phyloP scores from a whole-genome alignment of 2,888 invertebrate species.

The Teleiodes luculella region DNA sequence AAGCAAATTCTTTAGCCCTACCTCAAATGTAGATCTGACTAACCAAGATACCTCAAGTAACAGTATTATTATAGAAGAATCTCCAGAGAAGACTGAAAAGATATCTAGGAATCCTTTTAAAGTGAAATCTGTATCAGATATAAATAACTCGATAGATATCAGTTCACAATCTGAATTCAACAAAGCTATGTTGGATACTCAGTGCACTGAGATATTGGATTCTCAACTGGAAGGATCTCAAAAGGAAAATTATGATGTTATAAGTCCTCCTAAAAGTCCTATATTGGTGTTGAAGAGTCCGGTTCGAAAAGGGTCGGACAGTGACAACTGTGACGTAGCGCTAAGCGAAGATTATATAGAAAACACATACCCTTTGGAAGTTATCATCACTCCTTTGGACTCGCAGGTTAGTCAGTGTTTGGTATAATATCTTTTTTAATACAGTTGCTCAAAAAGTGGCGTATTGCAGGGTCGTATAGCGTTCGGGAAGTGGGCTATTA shows the following conservation, averaged over 20 bases:
- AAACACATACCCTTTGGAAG: constrained; percentile 59
- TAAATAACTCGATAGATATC: constrained; percentile 12
- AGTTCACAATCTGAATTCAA: constrained; percentile 17
- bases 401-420: constrained; percentile 48
- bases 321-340: constrained; percentile 28
- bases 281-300: constrained; percentile 46
- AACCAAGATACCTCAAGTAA: constrained; percentile 26
- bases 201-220: constrained; percentile 32
- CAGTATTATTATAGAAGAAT: constrained; percentile 39
- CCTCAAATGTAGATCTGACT: constrained; percentile 27
- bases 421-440: too few relatives aligned
- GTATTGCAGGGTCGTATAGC: too few relatives aligned
- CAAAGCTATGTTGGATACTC: constrained; percentile 28
- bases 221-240: constrained; percentile 42
- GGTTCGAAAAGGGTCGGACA: constrained; percentile 32
- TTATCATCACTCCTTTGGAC: constrained; percentile 51
- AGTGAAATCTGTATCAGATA: constrained; percentile 25
- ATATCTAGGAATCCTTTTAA: constrained; percentile 39
- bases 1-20: constrained; percentile 77
- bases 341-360: constrained; percentile 58
- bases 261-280: constrained; percentile 53
- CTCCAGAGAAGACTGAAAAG: constrained; percentile 43
- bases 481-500: too few relatives aligned
- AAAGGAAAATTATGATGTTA: constrained; percentile 52
- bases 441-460: too few relatives aligned